Evolutionary conservation across 2,888 invertebrate genomes (phyloP).

Genomic region (Clitarchus hookeri): DNA sequence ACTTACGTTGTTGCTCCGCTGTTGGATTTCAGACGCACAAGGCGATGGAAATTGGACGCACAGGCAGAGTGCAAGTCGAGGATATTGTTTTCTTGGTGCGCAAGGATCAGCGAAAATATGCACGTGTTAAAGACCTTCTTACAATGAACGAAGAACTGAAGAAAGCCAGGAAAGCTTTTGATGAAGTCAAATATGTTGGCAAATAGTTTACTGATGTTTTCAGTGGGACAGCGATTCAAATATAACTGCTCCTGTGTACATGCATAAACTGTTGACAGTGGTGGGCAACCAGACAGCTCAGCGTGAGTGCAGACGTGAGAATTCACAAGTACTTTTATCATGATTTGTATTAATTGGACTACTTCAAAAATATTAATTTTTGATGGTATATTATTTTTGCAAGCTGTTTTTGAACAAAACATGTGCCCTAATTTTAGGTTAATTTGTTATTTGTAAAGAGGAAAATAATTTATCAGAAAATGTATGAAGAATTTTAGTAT

Average conservation of each 20-base stretch:
- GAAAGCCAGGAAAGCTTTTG: conserved; percentile 98
- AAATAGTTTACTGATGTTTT: background rate
- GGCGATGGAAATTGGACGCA: conserved; percentile 95
- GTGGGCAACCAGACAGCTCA: background rate
- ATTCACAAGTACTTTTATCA: too few species aligned
- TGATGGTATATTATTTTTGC: too few species aligned
- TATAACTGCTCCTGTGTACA: background rate
- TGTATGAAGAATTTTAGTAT: too few species aligned
- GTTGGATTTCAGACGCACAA: conserved; percentile 64
- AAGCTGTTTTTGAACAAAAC: too few species aligned
- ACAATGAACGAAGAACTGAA: conserved; percentile 99
- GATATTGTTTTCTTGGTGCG: conserved; percentile 95
- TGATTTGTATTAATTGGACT: too few species aligned
- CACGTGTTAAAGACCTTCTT: conserved; percentile 93
- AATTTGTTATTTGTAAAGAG: too few species aligned
- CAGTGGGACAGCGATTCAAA: too few species aligned
- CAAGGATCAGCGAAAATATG: conserved; percentile 95
- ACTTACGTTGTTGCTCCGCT: background rate
- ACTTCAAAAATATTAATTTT: too few species aligned
- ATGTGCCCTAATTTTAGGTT: too few species aligned
- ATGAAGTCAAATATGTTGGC: conserved; percentile 96
- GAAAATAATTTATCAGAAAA: too few species aligned
- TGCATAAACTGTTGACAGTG: background rate
- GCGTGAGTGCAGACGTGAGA: background rate
- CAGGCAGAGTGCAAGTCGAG: conserved; percentile 97